Evolutionary conservation across 2,113 vertebrate species (phyloP).

Genomic region (Barbus barbus): DNA sequence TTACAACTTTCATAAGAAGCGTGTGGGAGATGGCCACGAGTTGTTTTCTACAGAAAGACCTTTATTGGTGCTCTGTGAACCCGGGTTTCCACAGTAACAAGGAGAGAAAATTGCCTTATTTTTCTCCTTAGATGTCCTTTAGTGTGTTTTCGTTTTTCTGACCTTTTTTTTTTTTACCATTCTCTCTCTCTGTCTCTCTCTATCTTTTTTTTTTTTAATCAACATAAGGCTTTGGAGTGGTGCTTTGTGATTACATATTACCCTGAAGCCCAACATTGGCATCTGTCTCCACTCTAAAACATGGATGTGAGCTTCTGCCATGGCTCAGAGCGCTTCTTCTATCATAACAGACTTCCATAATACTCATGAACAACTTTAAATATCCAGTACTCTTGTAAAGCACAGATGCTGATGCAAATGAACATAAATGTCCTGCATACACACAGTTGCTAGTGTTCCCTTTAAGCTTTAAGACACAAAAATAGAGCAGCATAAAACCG

Average conservation of each 20-base stretch:
- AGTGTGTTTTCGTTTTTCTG: conserved; percentile 34
- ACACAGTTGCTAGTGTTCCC: not conserved
- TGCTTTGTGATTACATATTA: conserved; percentile 46
- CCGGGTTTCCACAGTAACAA: conserved; percentile 38
- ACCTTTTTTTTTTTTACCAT: not conserved
- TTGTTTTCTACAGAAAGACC: conserved; percentile 28
- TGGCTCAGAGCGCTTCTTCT: not conserved
- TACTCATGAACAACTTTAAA: not conserved
- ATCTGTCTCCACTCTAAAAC: conserved; percentile 54
- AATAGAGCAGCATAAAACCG: not conserved
- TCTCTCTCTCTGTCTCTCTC: conserved; percentile 24
- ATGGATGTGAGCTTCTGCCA: conserved; percentile 45
- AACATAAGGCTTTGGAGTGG: conserved; percentile 44
- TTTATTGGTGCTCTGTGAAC: conserved; percentile 45
- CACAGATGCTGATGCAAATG: conserved; percentile 1
- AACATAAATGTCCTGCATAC: not conserved
- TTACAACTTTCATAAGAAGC: conserved; percentile 72
- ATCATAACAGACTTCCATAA: not conserved
- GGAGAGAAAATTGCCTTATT: conserved; percentile 33
- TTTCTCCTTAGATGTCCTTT: conserved; percentile 36
- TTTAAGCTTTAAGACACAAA: not conserved
- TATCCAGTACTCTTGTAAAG: conserved; percentile 2
- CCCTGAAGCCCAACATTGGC: conserved; percentile 50
- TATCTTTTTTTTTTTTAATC: too few relatives aligned
- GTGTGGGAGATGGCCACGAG: conserved; percentile 51